Percentiles rank a stretch among this genome's conserved stretches.
Conservation (phyloP, 2,888 invertebrate species). For the Drosophila tanythrix region DNA sequence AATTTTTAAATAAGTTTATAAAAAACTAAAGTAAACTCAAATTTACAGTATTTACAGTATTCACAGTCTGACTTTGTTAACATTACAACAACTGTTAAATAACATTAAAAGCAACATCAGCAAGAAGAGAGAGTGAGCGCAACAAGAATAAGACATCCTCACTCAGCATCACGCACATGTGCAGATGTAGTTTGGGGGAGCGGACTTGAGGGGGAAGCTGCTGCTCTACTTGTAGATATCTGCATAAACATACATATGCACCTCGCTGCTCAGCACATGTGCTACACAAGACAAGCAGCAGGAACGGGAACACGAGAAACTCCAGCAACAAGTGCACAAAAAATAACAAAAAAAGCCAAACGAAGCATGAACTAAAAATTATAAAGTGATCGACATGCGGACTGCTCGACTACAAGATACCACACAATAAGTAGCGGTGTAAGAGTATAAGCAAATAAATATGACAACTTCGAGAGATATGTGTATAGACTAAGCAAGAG, state of each 20-base stretch:
- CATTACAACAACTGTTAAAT: slow-evolving; percentile 33
- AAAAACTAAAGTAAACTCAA: slow-evolving; percentile 18
- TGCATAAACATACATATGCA: slow-evolving; percentile 8
- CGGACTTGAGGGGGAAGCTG: not conserved
- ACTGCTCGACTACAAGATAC: slow-evolving; percentile 33
- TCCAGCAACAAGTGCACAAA: slow-evolving; percentile 35
- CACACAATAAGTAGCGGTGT: slow-evolving; percentile 5
- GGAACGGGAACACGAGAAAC: slow-evolving; percentile 13
- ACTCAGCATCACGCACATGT: slow-evolving; percentile 41
- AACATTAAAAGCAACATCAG: slow-evolving; percentile 17
- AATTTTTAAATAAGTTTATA: slow-evolving; percentile 29
- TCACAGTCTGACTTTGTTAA: slow-evolving; percentile 17
- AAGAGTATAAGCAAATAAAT: slow-evolving; percentile 1
- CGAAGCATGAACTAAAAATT: slow-evolving; percentile 49
- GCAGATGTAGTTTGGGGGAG: not conserved
- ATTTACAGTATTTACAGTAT: slow-evolving; percentile 44
- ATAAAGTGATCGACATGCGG: slow-evolving; percentile 25
- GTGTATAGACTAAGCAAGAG: not conserved
- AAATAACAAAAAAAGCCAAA: slow-evolving; percentile 21
- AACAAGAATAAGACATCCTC: slow-evolving; percentile 16
- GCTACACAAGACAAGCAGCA: slow-evolving; percentile 20
- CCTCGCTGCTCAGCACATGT: slow-evolving; percentile 31
- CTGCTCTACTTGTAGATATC: slow-evolving; percentile 49
- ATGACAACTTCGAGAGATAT: not conserved
- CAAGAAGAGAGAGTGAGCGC: slow-evolving; percentile 1